phyloP scores from a whole-genome alignment of 2,113 vertebrate species.

The Daboia siamensis region DNA sequence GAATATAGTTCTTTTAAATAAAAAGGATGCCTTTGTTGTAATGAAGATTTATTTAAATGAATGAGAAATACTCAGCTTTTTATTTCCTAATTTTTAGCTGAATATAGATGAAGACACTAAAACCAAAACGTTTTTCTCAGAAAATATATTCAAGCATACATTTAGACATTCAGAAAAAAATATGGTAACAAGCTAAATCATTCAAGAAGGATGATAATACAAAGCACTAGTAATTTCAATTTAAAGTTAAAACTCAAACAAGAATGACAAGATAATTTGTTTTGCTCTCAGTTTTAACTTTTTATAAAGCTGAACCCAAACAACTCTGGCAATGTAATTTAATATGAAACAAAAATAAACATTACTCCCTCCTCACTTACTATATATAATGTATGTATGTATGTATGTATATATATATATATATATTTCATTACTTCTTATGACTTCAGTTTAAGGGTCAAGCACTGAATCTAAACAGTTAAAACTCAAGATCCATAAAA shows the following conservation, averaged over 20 bases:
- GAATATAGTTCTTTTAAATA: conserved; percentile 32
- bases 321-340: background rate
- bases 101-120: conserved; percentile 16
- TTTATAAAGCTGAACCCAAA: background rate
- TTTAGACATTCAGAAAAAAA: background rate
- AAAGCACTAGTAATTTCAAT: background rate
- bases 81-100: conserved; percentile 19
- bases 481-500: background rate
- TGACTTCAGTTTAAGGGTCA: background rate
- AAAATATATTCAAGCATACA: background rate
- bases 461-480: background rate
- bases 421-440: too few relatives aligned
- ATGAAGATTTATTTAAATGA: conserved; percentile 9
- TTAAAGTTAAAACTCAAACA: background rate
- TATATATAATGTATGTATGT: too few relatives aligned
- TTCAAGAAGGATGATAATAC: background rate
- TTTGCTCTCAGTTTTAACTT: background rate
- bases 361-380: background rate
- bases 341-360: background rate
- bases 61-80: conserved; percentile 2
- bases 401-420: too few relatives aligned
- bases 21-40: conserved; percentile 12
- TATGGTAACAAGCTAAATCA: background rate
- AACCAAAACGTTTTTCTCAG: background rate
- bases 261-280: background rate